phyloP scores from a whole-genome alignment of 2,113 vertebrate species.

The Condylura cristata region DNA sequence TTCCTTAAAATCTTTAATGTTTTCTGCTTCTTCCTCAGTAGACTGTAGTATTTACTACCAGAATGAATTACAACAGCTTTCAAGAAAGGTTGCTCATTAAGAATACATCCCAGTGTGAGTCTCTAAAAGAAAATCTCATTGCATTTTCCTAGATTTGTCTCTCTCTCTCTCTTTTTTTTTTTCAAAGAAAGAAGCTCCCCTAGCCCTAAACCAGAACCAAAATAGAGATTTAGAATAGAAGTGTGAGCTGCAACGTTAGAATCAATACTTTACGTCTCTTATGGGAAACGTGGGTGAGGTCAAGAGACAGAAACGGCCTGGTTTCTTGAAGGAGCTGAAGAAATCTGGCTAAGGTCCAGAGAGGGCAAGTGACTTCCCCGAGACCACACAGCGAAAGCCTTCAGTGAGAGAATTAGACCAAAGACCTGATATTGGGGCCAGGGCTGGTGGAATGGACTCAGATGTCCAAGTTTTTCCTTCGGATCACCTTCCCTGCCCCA shows the following conservation, averaged over 20 bases:
- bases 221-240: background rate
- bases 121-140: background rate
- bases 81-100: background rate
- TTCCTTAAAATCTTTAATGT: background rate
- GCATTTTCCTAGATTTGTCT: background rate
- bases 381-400: background rate
- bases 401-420: background rate
- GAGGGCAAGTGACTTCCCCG: background rate
- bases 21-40: background rate
- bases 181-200: background rate
- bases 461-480: background rate
- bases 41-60: background rate
- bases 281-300: background rate
- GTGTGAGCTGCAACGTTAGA: background rate
- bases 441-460: background rate
- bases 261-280: background rate
- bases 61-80: background rate
- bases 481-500: rapidly evolving
- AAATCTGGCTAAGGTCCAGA: background rate
- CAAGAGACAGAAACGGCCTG: background rate
- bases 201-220: background rate
- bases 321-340: background rate
- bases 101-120: background rate
- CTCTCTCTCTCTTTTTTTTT: too few species aligned
- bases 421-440: background rate